Evolutionary conservation across 1,140 invertebrate species (phyloP).

Genomic region (Drosophila triauraria): DNA sequence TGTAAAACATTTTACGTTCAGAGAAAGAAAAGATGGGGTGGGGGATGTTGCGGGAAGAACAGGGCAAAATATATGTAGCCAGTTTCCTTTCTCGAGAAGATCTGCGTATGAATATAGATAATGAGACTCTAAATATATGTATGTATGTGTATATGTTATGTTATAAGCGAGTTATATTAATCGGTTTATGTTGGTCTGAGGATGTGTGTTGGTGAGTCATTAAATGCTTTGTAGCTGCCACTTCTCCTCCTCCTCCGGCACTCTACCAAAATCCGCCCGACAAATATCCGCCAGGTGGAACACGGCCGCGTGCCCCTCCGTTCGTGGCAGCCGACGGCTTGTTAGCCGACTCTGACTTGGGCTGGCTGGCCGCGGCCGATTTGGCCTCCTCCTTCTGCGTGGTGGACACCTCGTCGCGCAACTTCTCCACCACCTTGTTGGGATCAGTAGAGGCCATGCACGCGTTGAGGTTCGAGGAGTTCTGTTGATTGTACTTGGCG

Average conservation of each 20-base stretch:
- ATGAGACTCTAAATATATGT: conserved; percentile 49
- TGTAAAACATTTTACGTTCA: conserved; percentile 29
- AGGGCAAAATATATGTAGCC: conserved; percentile 5
- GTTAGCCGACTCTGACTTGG: conserved; percentile 51
- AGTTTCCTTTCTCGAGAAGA: conserved; percentile 11
- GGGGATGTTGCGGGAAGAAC: conserved; percentile 10
- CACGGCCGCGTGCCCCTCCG: conserved; percentile 71
- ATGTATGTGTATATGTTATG: conserved; percentile 47
- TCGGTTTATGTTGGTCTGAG: conserved; percentile 62
- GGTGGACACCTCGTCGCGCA: conserved; percentile 67
- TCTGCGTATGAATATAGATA: conserved; percentile 37
- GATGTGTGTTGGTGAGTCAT: conserved; percentile 59
- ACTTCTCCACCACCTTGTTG: conserved; percentile 74
- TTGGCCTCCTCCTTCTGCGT: conserved; percentile 61
- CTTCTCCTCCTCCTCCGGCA: conserved; percentile 3
- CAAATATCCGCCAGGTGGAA: conserved; percentile 80
- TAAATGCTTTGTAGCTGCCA: conserved; percentile 61
- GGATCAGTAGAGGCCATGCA: conserved; percentile 84
- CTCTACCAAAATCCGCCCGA: conserved; percentile 84
- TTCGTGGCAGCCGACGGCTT: conserved; percentile 44
- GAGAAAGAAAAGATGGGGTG: conserved; percentile 18
- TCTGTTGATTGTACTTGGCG: conserved; percentile 85
- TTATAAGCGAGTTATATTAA: conserved; percentile 77
- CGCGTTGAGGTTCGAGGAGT: conserved; percentile 85
- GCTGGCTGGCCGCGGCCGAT: conserved; percentile 34